Conservation (phyloP, 1,140 invertebrate genomes). For the Solenopsis invicta region DNA sequence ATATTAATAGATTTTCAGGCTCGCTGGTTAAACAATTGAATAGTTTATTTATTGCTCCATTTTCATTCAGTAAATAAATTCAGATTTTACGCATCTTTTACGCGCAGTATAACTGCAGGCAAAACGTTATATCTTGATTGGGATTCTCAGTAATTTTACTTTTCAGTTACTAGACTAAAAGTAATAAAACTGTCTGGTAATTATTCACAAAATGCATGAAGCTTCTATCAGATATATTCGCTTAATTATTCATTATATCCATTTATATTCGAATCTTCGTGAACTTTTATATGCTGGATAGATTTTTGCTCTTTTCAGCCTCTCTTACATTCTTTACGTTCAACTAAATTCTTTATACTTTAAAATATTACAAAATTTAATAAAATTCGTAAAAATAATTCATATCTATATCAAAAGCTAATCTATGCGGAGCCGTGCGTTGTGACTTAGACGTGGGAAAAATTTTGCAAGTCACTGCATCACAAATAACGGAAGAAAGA, state of each 20-base stretch:
- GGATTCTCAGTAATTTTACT: too few species aligned
- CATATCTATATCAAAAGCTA: background rate
- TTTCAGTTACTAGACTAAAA: too few species aligned
- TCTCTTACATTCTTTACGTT: background rate
- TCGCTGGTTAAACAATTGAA: too few species aligned
- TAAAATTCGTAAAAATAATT: background rate
- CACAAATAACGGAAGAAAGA: slow-evolving; percentile 18
- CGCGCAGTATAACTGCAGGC: too few species aligned
- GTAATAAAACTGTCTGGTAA: too few species aligned
- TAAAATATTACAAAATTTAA: background rate
- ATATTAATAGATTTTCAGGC: too few species aligned
- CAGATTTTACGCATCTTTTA: too few species aligned
- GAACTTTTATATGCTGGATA: background rate
- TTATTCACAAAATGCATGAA: too few species aligned
- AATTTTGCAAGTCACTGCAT: slow-evolving; percentile 26
- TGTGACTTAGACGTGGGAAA: background rate
- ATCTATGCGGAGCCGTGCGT: background rate
- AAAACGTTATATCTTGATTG: too few species aligned
- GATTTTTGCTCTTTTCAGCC: background rate
- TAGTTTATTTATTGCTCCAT: too few species aligned
- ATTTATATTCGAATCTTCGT: background rate
- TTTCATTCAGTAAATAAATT: too few species aligned
- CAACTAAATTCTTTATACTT: background rate
- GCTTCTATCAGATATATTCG: background rate
- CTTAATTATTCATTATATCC: background rate